These are phyloP conservation scores for Torymus auratus DNA, from an alignment of 2,888 invertebrate genomes.

Conservation along the genomic window DNA sequence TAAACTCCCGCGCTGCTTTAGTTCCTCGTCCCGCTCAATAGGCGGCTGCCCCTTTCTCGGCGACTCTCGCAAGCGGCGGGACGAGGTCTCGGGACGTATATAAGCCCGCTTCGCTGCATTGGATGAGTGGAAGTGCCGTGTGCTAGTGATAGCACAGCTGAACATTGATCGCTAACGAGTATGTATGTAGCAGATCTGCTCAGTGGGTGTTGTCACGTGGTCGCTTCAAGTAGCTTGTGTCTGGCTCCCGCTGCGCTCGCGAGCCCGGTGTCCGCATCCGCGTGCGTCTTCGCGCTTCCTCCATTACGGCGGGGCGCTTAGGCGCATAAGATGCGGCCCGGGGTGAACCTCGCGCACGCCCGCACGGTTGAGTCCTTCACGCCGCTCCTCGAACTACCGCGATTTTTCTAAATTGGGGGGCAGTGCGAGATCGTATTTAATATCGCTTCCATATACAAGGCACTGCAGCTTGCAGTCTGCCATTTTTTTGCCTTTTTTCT, in stretches of 20 bases:
- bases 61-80: constrained; percentile 40
- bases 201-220: constrained; percentile 82
- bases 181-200: constrained; percentile 80
- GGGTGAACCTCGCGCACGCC: constrained; percentile 65
- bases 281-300: neutral
- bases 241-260: constrained; percentile 78
- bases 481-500: constrained; percentile 75
- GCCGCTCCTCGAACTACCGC: constrained; percentile 82
- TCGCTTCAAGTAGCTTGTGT: constrained; percentile 81
- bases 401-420: constrained; percentile 81
- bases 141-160: constrained; percentile 82
- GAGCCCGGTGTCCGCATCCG: constrained; percentile 64
- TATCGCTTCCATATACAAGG: constrained; percentile 79
- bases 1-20: no score
- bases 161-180: constrained; percentile 80
- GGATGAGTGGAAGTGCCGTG: constrained; percentile 77
- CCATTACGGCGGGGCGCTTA: neutral
- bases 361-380: constrained; percentile 79
- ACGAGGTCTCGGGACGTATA: constrained; percentile 17
- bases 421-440: constrained; percentile 74
- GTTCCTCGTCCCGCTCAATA: no score
- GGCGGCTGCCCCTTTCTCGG: no score
- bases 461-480: constrained; percentile 79
- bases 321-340: constrained; percentile 60
- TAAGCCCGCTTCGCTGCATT: neutral